These are phyloP conservation scores for Dicyrtomina minuta DNA, from an alignment of 2,888 invertebrate species.

Conservation along the genomic window DNA sequence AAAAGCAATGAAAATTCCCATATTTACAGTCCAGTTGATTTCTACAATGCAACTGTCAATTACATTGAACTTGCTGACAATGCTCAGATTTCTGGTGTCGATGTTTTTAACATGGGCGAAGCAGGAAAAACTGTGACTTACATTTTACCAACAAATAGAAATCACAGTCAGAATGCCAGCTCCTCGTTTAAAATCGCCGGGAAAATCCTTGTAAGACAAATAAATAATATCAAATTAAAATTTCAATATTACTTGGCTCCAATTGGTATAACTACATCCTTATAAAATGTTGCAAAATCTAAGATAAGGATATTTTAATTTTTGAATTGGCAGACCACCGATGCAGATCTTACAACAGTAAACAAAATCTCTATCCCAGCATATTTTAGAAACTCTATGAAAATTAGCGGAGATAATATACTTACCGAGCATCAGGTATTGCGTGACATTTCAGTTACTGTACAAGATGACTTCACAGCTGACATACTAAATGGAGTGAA, in stretches of 20 bases:
- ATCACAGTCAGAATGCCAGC: not conserved
- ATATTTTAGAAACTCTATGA: conserved; percentile 35
- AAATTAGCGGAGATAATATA: conserved; percentile 30
- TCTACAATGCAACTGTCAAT: conserved; percentile 35
- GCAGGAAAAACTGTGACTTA: conserved; percentile 4
- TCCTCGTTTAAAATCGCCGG: too few species aligned
- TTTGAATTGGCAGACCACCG: not conserved
- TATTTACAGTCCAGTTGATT: conserved; percentile 37
- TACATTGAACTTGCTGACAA: conserved; percentile 23
- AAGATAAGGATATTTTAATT: too few species aligned
- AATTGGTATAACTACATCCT: too few species aligned
- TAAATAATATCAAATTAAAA: too few species aligned
- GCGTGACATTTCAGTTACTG: conserved; percentile 13
- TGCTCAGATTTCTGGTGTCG: conserved; percentile 21
- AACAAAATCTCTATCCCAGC: conserved; percentile 30
- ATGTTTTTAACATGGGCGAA: not conserved
- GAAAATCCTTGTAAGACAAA: too few species aligned
- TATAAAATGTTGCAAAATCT: too few species aligned
- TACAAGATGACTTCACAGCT: conserved; percentile 32
- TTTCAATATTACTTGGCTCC: too few species aligned
- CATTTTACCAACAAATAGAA: not conserved
- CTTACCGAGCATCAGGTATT: conserved; percentile 30
- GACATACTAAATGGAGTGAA: conserved; percentile 31
- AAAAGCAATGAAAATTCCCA: conserved; percentile 17
- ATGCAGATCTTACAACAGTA: conserved; percentile 16